Base-by-base conservation (phyloP, 2,888 invertebrate species). In the Xestia c-nigrum region DNA sequence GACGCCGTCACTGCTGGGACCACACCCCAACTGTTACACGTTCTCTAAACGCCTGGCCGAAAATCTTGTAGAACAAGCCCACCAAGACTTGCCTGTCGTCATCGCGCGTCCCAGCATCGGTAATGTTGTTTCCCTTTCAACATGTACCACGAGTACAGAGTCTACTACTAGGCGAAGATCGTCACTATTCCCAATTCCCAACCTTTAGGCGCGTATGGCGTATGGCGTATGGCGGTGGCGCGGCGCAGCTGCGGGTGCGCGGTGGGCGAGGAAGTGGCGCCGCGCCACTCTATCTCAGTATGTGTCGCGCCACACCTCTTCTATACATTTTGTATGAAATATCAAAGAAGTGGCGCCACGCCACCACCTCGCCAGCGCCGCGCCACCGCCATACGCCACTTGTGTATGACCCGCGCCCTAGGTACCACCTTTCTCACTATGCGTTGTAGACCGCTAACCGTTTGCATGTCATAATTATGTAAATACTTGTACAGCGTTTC, bases 71-170 rank as follows among this genome's bases (percentile, higher is more conserved):
- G 97, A 98, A n/a, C 97, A 98, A 55, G 98, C 98, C 89, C 98
- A 97, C 84, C 96, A 97, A 0, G 97, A 97, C 59, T 93, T 99
- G 88, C 99, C 99, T 31, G 97, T 98, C 10, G 98, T 98, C 85
- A 98, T 99, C 78, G 98, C 98, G 7, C 97, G 99, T 76, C 99
- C 99, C 7, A 99, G 99, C 73, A 99, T 99, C 88, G 99, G 99
- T 98, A 97, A 96, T n/a, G 7, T 69, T n/a, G 7, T 69, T 57
- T 24, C 14, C 21, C 12, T 47, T n/a, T 31, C 24, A 43, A 55
- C 6, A 52, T 16, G 16, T 31, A 14, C n/a, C 21, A 31, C 50
- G n/a, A 40, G 4, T 31, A 43, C n/a, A 46, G 16, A 12, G 9
- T 21, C 24, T 52, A 71, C 16, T 72, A 19, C 3, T 31, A 16